Conservation (phyloP, 2,888 invertebrate genomes). For the Limnephilus rhombicus region DNA sequence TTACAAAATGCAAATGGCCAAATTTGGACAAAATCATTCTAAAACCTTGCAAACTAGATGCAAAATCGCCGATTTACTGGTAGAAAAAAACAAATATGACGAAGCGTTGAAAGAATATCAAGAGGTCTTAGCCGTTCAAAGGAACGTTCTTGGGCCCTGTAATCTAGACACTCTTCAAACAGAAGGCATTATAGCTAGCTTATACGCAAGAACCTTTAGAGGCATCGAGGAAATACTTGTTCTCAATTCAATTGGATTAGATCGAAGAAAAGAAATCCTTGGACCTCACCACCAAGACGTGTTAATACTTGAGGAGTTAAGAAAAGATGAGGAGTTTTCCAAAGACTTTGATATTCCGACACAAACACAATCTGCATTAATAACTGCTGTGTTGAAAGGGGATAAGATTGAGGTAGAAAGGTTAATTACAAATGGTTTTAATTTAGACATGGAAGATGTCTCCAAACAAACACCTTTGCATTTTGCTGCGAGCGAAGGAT, state of each 20-base stretch:
- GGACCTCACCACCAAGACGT: no score
- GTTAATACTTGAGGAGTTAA: no score
- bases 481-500: slow-evolving; percentile 73
- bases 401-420: not conserved
- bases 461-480: not conserved
- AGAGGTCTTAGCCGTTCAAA: not conserved
- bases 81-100: not conserved
- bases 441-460: not conserved
- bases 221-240: no score
- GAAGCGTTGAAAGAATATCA: not conserved
- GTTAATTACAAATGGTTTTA: not conserved
- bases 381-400: not conserved
- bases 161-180: no score
- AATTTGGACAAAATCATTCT: not conserved
- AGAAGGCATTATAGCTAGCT: no score
- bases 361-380: not conserved
- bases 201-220: no score
- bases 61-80: not conserved
- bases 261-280: no score
- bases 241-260: no score
- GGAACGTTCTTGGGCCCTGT: not conserved
- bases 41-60: not conserved
- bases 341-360: no score
- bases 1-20: not conserved
- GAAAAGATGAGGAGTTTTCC: no score